These are phyloP conservation scores for Halcyon leucocephala DNA, from an alignment of 2,797 vertebrate species.

Conservation along the genomic window DNA sequence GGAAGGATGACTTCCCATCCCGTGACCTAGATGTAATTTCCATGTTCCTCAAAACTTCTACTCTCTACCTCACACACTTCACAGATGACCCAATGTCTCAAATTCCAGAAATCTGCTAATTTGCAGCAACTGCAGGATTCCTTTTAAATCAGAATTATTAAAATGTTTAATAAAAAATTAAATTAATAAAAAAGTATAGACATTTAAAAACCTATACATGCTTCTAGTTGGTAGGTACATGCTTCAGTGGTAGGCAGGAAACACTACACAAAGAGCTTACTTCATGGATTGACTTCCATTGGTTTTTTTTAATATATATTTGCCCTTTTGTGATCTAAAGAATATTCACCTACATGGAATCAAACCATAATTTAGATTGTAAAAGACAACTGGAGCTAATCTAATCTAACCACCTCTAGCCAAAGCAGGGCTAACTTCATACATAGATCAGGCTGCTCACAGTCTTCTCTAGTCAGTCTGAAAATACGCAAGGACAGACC, in stretches of 20 bases:
- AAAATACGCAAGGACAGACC: neutral
- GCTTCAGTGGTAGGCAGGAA: neutral
- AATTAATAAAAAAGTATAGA: neutral
- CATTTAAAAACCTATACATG: neutral
- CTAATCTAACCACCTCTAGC: neutral
- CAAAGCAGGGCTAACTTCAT: neutral
- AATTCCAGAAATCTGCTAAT: neutral
- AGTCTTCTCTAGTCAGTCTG: neutral
- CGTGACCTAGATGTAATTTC: neutral
- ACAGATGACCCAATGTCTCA: neutral
- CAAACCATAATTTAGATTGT: neutral
- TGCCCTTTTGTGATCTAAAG: neutral
- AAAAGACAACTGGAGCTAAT: neutral
- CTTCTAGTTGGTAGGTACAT: neutral
- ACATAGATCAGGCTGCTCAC: neutral
- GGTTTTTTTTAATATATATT: neutral
- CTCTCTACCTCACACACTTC: neutral
- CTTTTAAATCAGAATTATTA: neutral
- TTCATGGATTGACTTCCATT: neutral
- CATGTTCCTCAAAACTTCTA: neutral
- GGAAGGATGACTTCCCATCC: neutral
- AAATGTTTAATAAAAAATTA: neutral
- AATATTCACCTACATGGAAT: neutral
- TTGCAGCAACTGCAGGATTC: neutral
- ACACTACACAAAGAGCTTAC: neutral